phyloP scores from a whole-genome alignment of 2,797 vertebrate species.

The Gobionotothen gibberifrons region DNA sequence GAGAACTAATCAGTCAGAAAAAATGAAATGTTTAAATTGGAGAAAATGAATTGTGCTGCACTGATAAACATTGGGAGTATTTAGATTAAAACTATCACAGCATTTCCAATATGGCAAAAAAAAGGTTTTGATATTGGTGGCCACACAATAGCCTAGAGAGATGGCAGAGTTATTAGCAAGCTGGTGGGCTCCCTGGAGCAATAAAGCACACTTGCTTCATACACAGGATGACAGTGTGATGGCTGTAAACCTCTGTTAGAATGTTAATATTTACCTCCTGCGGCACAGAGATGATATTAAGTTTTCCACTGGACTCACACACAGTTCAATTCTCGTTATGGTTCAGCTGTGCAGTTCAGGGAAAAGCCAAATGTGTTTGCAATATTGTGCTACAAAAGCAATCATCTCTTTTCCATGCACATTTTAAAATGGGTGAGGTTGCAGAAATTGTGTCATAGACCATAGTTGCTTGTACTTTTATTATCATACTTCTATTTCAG shows the following conservation, averaged over 20 bases:
- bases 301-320: conserved; percentile 69
- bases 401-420: conserved; percentile 1
- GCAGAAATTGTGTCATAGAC: neutral
- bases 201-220: conserved; percentile 70
- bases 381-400: neutral
- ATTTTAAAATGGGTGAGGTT: conserved; percentile 3
- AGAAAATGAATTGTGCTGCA: neutral
- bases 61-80: conserved; percentile 1
- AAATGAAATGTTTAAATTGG: no score
- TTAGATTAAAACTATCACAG: conserved; percentile 1
- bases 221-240: conserved; percentile 67
- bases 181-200: conserved; percentile 41
- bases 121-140: conserved; percentile 22
- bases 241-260: conserved; percentile 66
- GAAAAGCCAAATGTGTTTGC: conserved; percentile 3
- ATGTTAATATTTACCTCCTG: conserved; percentile 80
- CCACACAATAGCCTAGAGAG: conserved; percentile 23
- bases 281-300: conserved; percentile 51
- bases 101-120: conserved; percentile 12
- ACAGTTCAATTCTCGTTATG: conserved; percentile 39
- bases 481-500: neutral
- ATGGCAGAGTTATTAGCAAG: conserved; percentile 48
- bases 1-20: neutral
- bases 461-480: neutral
- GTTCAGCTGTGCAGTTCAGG: conserved; percentile 21